A percentile compares a stretch with the other conserved stretches of the same genome.
Evolutionary conservation across 2,888 invertebrate species (phyloP).

Genomic region (Amiota minor): DNA sequence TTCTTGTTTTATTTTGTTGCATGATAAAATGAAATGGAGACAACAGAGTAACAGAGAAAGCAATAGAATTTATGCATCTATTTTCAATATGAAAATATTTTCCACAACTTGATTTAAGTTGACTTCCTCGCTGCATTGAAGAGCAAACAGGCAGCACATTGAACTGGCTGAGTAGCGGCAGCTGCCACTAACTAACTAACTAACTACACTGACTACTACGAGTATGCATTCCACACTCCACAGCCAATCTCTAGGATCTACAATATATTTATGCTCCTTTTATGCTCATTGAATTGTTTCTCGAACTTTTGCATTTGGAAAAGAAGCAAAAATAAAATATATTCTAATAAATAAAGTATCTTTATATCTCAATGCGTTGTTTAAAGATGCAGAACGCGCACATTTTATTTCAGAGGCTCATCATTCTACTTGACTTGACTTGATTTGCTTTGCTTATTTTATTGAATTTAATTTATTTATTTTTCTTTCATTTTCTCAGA

Average conservation of each 20-base stretch:
- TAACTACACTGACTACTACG: too few relatives aligned
- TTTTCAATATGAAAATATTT: conserved; percentile 16
- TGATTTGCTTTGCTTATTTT: background rate
- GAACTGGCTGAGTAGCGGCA: background rate
- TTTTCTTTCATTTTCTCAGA: too few relatives aligned
- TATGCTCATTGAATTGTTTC: too few relatives aligned
- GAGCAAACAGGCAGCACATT: background rate
- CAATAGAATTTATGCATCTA: background rate
- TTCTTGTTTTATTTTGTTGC: too few relatives aligned
- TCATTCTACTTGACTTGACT: background rate
- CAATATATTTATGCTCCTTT: too few relatives aligned
- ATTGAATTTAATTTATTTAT: background rate
- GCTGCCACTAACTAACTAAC: background rate
- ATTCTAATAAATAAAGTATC: conserved; percentile 30
- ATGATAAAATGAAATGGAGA: background rate
- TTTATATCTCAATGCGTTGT: background rate
- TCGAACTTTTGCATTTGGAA: background rate
- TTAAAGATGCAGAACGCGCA: too few relatives aligned
- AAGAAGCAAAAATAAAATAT: background rate
- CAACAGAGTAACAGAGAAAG: conserved; percentile 1
- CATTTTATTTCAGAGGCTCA: too few relatives aligned
- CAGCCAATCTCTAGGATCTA: too few relatives aligned
- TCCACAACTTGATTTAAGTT: background rate
- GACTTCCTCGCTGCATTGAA: conserved; percentile 5
- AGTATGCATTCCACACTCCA: too few relatives aligned